Evolutionary conservation across 2,888 invertebrate species (phyloP), one percentile per base, ranked within the genome.

Genomic region (Hyppa rectilinea): DNA sequence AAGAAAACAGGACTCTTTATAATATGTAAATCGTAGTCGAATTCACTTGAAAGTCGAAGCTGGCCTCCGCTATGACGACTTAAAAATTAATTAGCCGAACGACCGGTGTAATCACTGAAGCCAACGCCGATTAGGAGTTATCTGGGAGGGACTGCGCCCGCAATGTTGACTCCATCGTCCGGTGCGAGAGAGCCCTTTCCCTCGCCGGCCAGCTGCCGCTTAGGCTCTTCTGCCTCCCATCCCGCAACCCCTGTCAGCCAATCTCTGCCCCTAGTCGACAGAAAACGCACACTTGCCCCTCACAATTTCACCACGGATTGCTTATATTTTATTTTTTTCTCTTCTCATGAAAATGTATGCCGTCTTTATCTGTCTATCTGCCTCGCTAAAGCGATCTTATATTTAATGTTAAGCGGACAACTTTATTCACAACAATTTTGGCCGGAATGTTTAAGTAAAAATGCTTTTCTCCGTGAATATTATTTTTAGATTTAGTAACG

Each of bases 41-140:
- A 94, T 93, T 94, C 91, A 90, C 89, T 93, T 89, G 89, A 89
- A 92, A 93, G 89, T 92, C 91, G 89, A 92, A 90, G 92, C 88
- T 90, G 90, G 87, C 74, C 75, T 91, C 89, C 84, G 89, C 91
- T 92, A 93, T 90, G 90, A 91, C 88, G 95, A 94, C 94, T 96
- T 96, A 95, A 96, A 96, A 96, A 96, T 96, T 96, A 96, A 96
- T 96, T 96, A 96, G 92, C 93, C 94, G 92, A 93, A 95, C 93
- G 93, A 95, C 95, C 94, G 94, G 94, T 93, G 94, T 96, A 96
- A 96, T 95, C 94, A 92, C 88, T 87, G 90, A 87, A 91, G 91
- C 91, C 92, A 90, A 89, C 88, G 88, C 85, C 90, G 92, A 93
- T 95, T 94, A 92, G 89, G 87, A 89, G 88, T 88, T 92, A 92